Evolutionary conservation across 2,797 vertebrate genomes (phyloP).

Genomic region (Artibeus jamaicensis): DNA sequence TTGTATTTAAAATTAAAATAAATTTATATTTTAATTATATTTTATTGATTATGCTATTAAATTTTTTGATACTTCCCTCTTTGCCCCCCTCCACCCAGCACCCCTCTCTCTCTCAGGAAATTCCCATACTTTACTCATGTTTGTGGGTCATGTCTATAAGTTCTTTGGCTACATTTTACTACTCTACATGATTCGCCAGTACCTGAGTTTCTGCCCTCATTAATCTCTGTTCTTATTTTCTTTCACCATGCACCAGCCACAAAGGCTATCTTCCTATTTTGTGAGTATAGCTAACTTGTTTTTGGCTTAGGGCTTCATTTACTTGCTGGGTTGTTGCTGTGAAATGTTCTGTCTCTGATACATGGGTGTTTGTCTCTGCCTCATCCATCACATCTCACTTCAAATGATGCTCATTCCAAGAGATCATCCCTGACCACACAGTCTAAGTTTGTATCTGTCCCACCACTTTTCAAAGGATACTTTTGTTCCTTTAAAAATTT

Average conservation of each 20-base stretch:
- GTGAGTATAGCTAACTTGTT: background rate
- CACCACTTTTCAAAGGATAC: background rate
- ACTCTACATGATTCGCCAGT: background rate
- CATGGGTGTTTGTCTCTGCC: background rate
- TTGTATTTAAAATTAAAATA: background rate
- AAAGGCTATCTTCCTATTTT: background rate
- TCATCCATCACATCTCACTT: background rate
- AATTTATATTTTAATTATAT: background rate
- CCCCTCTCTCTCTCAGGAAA: background rate
- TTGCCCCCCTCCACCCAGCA: background rate
- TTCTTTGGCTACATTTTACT: background rate
- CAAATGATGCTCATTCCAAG: background rate
- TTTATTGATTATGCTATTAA: background rate
- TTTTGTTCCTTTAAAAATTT: background rate
- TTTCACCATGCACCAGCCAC: background rate
- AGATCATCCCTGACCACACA: background rate
- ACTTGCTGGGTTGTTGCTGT: background rate
- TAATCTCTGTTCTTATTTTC: background rate
- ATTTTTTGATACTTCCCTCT: background rate
- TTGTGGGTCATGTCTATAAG: background rate
- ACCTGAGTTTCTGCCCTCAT: background rate
- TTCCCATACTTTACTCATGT: background rate
- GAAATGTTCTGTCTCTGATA: background rate
- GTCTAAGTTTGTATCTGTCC: background rate
- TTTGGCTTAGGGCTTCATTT: background rate